Conservation (phyloP, 1,140 invertebrate species). For the Zaprionus taronus region DNA sequence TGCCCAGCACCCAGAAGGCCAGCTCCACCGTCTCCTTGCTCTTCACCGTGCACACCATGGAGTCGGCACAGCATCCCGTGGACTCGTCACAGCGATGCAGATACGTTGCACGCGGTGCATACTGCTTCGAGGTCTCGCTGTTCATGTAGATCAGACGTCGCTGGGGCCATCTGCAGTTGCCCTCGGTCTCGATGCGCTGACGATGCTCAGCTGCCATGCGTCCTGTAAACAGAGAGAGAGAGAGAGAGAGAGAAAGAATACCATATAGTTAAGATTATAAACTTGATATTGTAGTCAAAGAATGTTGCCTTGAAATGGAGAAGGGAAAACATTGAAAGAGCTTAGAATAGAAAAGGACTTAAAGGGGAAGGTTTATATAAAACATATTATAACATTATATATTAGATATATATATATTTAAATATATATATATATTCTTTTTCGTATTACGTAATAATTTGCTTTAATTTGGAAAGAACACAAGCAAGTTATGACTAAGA, state of each 20-base stretch:
- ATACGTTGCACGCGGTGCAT: slow-evolving; percentile 89
- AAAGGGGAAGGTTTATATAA: too few relatives aligned
- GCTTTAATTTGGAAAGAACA: too few relatives aligned
- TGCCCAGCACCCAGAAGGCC: slow-evolving; percentile 45
- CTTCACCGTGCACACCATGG: slow-evolving; percentile 86
- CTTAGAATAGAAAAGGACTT: not conserved
- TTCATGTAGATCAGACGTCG: slow-evolving; percentile 55
- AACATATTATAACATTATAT: too few relatives aligned
- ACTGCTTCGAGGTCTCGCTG: slow-evolving; percentile 86
- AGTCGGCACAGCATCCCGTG: slow-evolving; percentile 89
- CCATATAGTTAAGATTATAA: too few relatives aligned
- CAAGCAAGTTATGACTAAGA: too few relatives aligned
- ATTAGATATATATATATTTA: too few relatives aligned
- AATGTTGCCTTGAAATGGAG: not conserved
- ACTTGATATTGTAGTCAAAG: not conserved
- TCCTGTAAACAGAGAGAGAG: slow-evolving; percentile 7
- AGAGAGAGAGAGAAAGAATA: not conserved
- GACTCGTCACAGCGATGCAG: slow-evolving; percentile 90
- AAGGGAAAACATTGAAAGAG: not conserved
- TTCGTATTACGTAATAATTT: too few relatives aligned
- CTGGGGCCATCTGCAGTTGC: slow-evolving; percentile 46
- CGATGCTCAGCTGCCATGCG: slow-evolving; percentile 16
- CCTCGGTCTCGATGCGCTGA: slow-evolving; percentile 19
- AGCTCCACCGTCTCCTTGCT: slow-evolving; percentile 50
- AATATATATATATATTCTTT: too few relatives aligned